Evolutionary conservation across 2,888 invertebrate genomes (phyloP), one percentile per base, ranked within the genome.

Genomic region (Orchesella flavescens): DNA sequence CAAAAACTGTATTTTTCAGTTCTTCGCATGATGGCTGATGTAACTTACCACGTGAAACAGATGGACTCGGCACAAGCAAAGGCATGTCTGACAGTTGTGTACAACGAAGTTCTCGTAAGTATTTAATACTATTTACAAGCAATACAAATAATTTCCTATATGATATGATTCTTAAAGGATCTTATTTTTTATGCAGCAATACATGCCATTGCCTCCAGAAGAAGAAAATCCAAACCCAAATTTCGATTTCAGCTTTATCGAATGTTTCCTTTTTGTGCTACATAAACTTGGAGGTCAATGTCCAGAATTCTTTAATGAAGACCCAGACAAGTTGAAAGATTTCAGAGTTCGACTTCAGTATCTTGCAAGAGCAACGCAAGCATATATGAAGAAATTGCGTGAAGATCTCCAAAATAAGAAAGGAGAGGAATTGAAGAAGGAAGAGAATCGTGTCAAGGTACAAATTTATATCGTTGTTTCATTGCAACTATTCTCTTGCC

Each of bases 301-400:
- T 86, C 94, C 96, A 0, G 95, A 95, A 83, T 94, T 94, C 90
- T 91, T 96, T 73, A 93, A 93, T 17, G 93, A 94, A 44, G 93
- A 94, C 86, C 92, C 94, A 23, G 93, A 94, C 13, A 92, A 93
- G 88, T 91, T 97, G 10, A 97, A 97, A 90, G 96, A 97, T 89
- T 95, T 98, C 89, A 93, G 96, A 86, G 91, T 94, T 63, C 93
- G 98, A 87, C 91, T 98, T 84, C 97, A 97, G 90, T 98, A 97
- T 90, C 95, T 98, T 89, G 97, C 97, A 0, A 92, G 97, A 84
- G 95, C 96, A 44, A 95, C 96, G 83, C 97, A 97, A 91, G 96
- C 95, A 85, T 97, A 94, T 89, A 93, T 93, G 83, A 95, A 94
- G 89, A 94, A 94, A 88, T 90, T 95, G 57, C 92, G 93, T 80